A percentile compares a stretch with the other conserved stretches of the same genome.
These are phyloP conservation scores for Drosophila dunni DNA, from an alignment of 1,140 invertebrate genomes.

Conservation along the genomic window DNA sequence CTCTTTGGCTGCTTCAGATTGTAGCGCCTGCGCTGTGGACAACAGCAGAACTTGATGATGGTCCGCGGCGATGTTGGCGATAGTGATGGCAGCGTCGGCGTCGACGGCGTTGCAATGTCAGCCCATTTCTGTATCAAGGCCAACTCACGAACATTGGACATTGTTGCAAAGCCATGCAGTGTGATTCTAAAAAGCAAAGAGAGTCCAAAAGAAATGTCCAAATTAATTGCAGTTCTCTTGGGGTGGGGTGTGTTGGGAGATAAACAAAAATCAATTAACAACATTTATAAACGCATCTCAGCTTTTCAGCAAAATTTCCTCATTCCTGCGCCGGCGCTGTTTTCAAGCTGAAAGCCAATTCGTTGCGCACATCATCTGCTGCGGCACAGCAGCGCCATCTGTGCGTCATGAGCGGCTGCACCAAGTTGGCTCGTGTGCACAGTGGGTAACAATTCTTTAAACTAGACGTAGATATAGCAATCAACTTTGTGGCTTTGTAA, in stretches of 20 bases:
- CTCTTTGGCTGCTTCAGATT: conserved; percentile 72
- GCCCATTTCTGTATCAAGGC: conserved; percentile 83
- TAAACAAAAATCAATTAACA: conserved; percentile 74
- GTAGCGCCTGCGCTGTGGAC: conserved; percentile 79
- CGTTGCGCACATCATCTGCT: conserved; percentile 64
- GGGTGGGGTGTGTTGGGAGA: too few relatives aligned
- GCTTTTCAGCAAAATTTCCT: conserved; percentile 78
- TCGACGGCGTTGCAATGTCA: conserved; percentile 81
- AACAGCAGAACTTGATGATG: conserved; percentile 81
- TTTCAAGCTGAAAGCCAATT: conserved; percentile 66
- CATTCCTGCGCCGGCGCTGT: conserved; percentile 62
- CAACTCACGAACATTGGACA: conserved; percentile 83
- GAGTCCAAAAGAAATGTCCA: conserved; percentile 3
- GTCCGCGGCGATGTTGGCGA: conserved; percentile 79
- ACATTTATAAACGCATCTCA: conserved; percentile 78
- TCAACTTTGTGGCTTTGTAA: too few relatives aligned
- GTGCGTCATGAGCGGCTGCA: conserved; percentile 62
- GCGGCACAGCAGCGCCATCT: conserved; percentile 64
- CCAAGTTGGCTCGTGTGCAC: neutral
- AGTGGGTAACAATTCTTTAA: too few relatives aligned
- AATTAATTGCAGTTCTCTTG: conserved; percentile 3
- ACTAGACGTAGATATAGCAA: too few relatives aligned
- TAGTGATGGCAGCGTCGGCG: conserved; percentile 66
- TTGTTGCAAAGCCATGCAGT: conserved; percentile 81
- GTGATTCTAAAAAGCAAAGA: conserved; percentile 1